Base-by-base conservation (phyloP, 2,113 vertebrate species). In the Sphaerodactylus townsendi region DNA sequence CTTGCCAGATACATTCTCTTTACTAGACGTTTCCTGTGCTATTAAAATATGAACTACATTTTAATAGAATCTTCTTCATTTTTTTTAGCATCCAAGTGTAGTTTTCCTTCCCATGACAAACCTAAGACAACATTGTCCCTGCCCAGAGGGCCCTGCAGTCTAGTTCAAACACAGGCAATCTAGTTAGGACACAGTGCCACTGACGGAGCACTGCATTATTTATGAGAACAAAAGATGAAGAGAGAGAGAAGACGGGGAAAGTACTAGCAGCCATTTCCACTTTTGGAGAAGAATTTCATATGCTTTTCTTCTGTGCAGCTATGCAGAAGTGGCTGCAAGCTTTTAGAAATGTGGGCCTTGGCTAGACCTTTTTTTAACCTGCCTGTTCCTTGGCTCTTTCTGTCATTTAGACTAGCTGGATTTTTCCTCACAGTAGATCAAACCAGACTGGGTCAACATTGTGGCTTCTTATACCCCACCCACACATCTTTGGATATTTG, bases 131-230 rank as follows among this genome's bases (percentile, higher is more conserved):
- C 44, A 1, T 62, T 46, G 25, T 17, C 28, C 35, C 65, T 70
- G 79, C n/a, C 53, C 33, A 62, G 85, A 59, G n/a, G n/a, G 17
- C n/a, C 35, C 66, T 88, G 85, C 25, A 88, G 82, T 81, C 50
- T 84, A 70, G 65, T 70, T 84, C 48, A 84, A 62, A 62, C 48
- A 71, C 8, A 89, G 28, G 23, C 25, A 81, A 70, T 74, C 11
- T 13, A 85, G 13, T 50, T 84, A n/a, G 75, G 53, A 80, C 1
- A 28, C 41, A 41, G 28, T 84, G 74, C 3, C 46, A 44, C 41
- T 21, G 65, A 83, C 15, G 10, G 19, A 56, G 33, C 19, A 25
- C 48, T 77, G 65, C 74, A 59, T 62, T 70, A 28, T 84, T 77
- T 35, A 77, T 81, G 64, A 56, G 65, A 70, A 44, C 46, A 81